Evolutionary conservation across 2,113 vertebrate species (phyloP).

Genomic region (Microtus pennsylvanicus): DNA sequence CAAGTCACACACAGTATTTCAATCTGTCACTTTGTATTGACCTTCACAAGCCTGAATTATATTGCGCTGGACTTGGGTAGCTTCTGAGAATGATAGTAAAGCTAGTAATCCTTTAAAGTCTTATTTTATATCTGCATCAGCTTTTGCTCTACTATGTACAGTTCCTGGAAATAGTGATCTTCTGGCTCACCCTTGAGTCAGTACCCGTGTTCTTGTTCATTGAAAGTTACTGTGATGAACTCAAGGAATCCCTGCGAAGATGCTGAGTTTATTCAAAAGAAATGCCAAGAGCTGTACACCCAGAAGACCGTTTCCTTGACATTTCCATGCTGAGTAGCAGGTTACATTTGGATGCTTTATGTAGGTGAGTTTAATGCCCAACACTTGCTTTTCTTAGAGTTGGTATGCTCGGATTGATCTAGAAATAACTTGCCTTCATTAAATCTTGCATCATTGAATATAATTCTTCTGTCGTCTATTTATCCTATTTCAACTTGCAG

Average conservation of each 20-base stretch:
- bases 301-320: not conserved
- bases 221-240: slow-evolving; percentile 52
- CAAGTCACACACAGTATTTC: slow-evolving; percentile 78
- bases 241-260: slow-evolving; percentile 37
- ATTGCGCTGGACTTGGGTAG: slow-evolving; percentile 75
- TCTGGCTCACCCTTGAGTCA: not conserved
- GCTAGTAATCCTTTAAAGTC: slow-evolving; percentile 80
- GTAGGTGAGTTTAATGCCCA: not conserved
- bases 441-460: slow-evolving; percentile 58
- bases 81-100: slow-evolving; percentile 84
- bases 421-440: slow-evolving; percentile 62
- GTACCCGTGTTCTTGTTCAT: slow-evolving; percentile 44
- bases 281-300: not conserved
- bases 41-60: slow-evolving; percentile 84
- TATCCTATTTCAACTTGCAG: slow-evolving; percentile 56
- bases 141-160: slow-evolving; percentile 74
- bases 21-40: slow-evolving; percentile 85
- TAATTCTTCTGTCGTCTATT: slow-evolving; percentile 57
- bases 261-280: slow-evolving; percentile 1
- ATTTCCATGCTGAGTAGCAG: not conserved
- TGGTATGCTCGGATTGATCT: not conserved
- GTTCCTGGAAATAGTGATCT: slow-evolving; percentile 66
- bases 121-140: slow-evolving; percentile 81
- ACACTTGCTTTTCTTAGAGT: slow-evolving; percentile 37
- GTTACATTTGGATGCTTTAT: slow-evolving; percentile 19